Evolutionary conservation across 2,113 vertebrate genomes (phyloP).

Genomic region (Taurulus bubalis): DNA sequence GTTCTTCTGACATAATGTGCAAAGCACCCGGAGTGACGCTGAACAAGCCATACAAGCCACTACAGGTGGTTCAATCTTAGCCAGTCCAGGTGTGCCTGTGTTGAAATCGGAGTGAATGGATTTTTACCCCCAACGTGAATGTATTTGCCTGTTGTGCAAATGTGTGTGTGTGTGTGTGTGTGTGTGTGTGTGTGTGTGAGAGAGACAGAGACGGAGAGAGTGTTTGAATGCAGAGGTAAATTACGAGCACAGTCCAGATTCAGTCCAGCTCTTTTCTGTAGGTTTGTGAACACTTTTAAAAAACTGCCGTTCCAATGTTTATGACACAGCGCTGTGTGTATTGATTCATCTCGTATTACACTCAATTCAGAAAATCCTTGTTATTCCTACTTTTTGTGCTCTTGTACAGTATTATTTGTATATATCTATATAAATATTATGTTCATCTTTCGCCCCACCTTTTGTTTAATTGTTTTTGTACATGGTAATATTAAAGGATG

Average conservation of each 20-base stretch:
- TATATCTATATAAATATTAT: constrained; percentile 79
- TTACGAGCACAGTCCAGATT: constrained; percentile 68
- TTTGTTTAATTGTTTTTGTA: constrained; percentile 35
- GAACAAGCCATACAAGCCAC: constrained; percentile 80
- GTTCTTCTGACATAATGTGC: constrained; percentile 39
- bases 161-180: constrained; percentile 19
- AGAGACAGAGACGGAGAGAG: background rate
- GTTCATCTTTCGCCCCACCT: constrained; percentile 42
- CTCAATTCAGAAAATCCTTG: constrained; percentile 26
- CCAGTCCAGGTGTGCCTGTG: constrained; percentile 78
- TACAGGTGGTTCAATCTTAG: constrained; percentile 73
- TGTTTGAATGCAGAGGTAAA: constrained; percentile 31
- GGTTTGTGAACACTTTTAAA: constrained; percentile 23
- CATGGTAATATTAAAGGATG: constrained; percentile 60
- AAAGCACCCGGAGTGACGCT: constrained; percentile 56
- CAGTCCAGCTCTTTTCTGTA: constrained; percentile 57
- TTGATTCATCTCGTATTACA: constrained; percentile 57
- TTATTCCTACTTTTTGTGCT: constrained; percentile 64
- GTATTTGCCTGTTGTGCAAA: constrained; percentile 61
- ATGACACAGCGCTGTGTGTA: constrained; percentile 26
- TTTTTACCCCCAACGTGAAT: constrained; percentile 64
- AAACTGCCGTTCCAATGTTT: constrained; percentile 38
- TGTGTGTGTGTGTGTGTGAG: background rate
- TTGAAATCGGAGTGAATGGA: constrained; percentile 70
- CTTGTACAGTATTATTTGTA: constrained; percentile 81